Conservation (phyloP, 1,140 invertebrate species). For the Carposina sasakii region DNA sequence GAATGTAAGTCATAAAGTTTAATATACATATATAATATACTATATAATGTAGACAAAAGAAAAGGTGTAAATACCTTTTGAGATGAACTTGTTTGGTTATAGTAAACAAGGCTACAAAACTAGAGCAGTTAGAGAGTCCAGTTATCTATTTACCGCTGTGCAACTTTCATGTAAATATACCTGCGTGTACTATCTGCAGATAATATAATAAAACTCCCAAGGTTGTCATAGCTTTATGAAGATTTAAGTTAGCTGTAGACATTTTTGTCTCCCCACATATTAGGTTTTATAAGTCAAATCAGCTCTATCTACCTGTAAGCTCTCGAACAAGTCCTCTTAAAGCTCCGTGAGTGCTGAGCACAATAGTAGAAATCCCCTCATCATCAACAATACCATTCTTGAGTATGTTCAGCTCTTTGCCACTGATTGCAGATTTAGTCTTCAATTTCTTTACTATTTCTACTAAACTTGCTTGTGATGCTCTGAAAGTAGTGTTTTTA, state of each 20-base stretch:
- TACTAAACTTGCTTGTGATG: conserved; percentile 26
- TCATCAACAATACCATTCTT: conserved; percentile 60
- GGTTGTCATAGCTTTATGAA: neutral
- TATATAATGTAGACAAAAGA: too few species aligned
- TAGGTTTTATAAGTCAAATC: too few species aligned
- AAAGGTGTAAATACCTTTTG: too few species aligned
- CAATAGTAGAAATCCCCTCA: conserved; percentile 40
- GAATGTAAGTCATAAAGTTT: too few species aligned
- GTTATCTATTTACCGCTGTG: too few species aligned
- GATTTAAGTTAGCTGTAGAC: conserved; percentile 2
- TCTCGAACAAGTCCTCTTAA: conserved; percentile 60
- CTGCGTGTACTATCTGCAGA: neutral
- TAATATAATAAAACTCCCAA: neutral
- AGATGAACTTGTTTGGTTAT: too few species aligned
- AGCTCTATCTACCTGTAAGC: conserved; percentile 56
- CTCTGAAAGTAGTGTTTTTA: conserved; percentile 41
- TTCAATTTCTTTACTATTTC: conserved; percentile 45
- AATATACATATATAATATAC: too few species aligned
- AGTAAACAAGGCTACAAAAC: too few species aligned
- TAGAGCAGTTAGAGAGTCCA: too few species aligned
- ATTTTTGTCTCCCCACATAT: too few species aligned
- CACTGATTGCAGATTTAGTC: conserved; percentile 36
- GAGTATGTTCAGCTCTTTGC: conserved; percentile 38
- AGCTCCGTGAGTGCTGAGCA: conserved; percentile 57
- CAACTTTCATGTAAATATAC: too few species aligned